Conservation (phyloP, 1,140 invertebrate species). For the Plodia interpunctella region DNA sequence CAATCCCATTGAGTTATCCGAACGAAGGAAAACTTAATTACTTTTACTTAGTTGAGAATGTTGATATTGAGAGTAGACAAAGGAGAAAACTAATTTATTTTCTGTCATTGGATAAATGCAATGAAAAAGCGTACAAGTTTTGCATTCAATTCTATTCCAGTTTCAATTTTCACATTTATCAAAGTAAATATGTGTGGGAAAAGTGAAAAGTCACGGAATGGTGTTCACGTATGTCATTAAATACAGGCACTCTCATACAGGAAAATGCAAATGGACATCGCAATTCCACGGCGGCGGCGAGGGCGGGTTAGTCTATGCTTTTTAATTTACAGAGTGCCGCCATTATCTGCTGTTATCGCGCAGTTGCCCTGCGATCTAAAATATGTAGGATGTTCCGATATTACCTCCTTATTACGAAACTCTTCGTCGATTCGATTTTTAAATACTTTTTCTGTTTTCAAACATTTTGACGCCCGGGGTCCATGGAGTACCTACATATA, state of each 20-base stretch:
- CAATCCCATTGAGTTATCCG: too few relatives aligned
- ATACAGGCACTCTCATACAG: conserved; percentile 25
- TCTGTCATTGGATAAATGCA: too few relatives aligned
- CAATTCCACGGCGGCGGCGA: conserved; percentile 31
- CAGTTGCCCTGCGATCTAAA: conserved; percentile 38
- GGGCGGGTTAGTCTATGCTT: conserved; percentile 35
- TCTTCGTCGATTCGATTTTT: conserved; percentile 19
- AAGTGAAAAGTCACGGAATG: conserved; percentile 4
- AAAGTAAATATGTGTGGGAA: background rate
- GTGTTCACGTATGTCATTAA: conserved; percentile 8
- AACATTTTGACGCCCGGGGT: too few relatives aligned
- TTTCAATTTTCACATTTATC: too few relatives aligned
- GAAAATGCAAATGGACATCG: conserved; percentile 40
- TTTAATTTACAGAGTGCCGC: conserved; percentile 53
- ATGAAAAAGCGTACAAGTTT: too few relatives aligned
- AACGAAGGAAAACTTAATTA: too few relatives aligned
- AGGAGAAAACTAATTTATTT: too few relatives aligned
- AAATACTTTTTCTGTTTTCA: too few relatives aligned
- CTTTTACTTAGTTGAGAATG: too few relatives aligned
- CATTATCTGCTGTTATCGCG: conserved; percentile 38
- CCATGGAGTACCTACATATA: too few relatives aligned
- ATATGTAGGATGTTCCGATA: conserved; percentile 32
- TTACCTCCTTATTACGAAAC: conserved; percentile 37
- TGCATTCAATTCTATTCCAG: too few relatives aligned
- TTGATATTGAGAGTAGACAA: too few relatives aligned